A percentile compares a stretch with the other conserved stretches of the same genome.
Evolutionary conservation across 2,113 vertebrate genomes (phyloP).

Genomic region (Lepus timidus): DNA sequence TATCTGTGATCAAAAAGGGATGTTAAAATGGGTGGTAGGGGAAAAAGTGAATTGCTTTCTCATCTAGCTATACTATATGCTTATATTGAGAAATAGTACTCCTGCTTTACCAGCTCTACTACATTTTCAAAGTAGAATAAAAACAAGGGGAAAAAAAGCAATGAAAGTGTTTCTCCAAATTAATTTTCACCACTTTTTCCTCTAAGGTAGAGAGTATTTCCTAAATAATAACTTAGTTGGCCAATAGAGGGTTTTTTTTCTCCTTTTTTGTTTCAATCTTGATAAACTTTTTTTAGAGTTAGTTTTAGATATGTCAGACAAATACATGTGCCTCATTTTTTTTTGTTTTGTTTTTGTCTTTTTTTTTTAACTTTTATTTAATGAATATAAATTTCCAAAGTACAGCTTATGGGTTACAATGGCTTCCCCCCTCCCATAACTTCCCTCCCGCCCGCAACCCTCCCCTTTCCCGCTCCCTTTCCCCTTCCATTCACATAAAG

Average conservation of each 20-base stretch:
- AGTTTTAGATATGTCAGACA: conserved; percentile 30
- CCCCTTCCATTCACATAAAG: no score
- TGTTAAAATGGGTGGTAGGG: not conserved
- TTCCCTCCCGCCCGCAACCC: no score
- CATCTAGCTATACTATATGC: not conserved
- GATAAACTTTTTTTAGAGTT: conserved; percentile 13
- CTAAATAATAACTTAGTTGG: conserved; percentile 47
- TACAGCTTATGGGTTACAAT: no score
- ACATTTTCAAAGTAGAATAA: not conserved
- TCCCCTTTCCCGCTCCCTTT: no score
- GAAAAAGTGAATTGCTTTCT: not conserved
- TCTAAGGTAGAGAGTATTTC: not conserved
- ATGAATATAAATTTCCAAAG: no score
- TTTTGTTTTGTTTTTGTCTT: no score
- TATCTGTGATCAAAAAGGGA: not conserved
- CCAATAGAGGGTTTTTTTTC: conserved; percentile 1
- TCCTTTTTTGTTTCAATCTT: not conserved
- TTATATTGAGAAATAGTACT: not conserved
- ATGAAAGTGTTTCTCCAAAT: conserved; percentile 10
- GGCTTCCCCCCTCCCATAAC: no score
- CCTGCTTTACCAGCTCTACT: not conserved
- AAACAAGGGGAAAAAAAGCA: not conserved
- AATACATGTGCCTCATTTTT: conserved; percentile 5
- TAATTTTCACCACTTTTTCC: conserved; percentile 34
- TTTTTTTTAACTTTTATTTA: no score